phyloP scores from a whole-genome alignment of 2,113 vertebrate genomes.

The Engystomops pustulosus region DNA sequence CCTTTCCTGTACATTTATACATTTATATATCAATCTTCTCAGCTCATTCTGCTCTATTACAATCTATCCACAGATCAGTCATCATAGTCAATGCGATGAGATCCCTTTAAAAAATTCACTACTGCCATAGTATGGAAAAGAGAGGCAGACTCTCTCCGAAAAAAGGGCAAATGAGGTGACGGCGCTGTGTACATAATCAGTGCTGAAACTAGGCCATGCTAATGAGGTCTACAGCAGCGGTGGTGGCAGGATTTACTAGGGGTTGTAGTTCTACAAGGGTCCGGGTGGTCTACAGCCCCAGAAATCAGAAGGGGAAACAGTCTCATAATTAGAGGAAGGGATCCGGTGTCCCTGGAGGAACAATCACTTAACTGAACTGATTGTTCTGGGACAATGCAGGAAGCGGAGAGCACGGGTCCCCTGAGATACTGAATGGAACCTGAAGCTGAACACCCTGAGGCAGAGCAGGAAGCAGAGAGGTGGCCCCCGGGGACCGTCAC shows the following conservation, averaged over 20 bases:
- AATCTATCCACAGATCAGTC: no score
- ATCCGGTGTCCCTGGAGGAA: not conserved
- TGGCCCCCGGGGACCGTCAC: not conserved
- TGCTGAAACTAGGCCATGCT: not conserved
- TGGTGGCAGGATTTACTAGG: not conserved
- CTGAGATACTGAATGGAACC: conserved; percentile 1
- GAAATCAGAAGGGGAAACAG: not conserved
- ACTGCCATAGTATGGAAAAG: not conserved
- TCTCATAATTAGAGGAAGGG: not conserved
- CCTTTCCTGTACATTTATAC: no score
- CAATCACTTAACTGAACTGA: conserved; percentile 28
- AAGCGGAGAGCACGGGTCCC: not conserved
- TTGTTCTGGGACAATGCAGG: conserved; percentile 8
- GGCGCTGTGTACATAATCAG: not conserved
- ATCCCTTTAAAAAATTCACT: not conserved
- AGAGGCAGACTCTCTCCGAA: not conserved
- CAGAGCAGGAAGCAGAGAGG: not conserved
- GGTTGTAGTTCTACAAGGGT: not conserved
- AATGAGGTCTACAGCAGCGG: no score
- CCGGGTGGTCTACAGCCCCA: not conserved
- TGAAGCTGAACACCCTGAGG: not conserved
- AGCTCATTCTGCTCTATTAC: no score
- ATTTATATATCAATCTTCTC: no score
- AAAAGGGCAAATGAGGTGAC: conserved; percentile 8
- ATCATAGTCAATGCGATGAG: not conserved